Base-by-base conservation (phyloP, 2,888 invertebrate genomes). In the Drosophila atroscutellata region DNA sequence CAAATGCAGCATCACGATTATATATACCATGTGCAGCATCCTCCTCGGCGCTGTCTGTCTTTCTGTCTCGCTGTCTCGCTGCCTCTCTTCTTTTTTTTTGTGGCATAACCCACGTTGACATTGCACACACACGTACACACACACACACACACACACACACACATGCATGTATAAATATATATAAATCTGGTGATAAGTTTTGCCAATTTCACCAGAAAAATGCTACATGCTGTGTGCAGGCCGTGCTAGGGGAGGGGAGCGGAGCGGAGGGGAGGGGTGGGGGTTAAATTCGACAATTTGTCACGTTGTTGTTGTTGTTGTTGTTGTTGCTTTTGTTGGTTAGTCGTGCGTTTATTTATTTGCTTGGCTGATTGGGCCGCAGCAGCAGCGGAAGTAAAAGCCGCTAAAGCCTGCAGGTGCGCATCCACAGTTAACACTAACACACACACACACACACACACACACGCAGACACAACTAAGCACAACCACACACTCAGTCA, bases 31-130 rank as follows among this genome's bases (percentile, higher is more conserved):
- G 36, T 77, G 36, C 54, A 37, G 82, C 83, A 86, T 87, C 89
- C 83, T 89, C 85, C 56, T 62, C 34, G 20, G 15, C 32, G 36
- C 20, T 42, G 45, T 39, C 28, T 30, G 54, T 20, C 63, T 47
- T 51, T 45, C 56, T 47, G 63, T 9, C 52, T 28, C 34, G 39
- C 50, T 50, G 72, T 51, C 47, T 65, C 11, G 32, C 69, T 36
- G 36, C 36, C 45, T 45, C 15, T 45, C 20, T 24, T 45, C 7
- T 20, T 50, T n/a, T 32, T 32, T 59, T 69, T 71, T 77, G 89
- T 85, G 89, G 88, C 86, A 87, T 89, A 85, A 89, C 85, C 90
- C 83, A 83, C 89, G 88, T 79, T 89, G 85, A 85, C 85, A 85
- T 85, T 85, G 83, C 72, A 68, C 77, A 84, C 84, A 87, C 32